Percentiles rank a stretch among this genome's conserved stretches.
Conservation (phyloP, 2,888 invertebrate species). For the Limnephilus auricula region DNA sequence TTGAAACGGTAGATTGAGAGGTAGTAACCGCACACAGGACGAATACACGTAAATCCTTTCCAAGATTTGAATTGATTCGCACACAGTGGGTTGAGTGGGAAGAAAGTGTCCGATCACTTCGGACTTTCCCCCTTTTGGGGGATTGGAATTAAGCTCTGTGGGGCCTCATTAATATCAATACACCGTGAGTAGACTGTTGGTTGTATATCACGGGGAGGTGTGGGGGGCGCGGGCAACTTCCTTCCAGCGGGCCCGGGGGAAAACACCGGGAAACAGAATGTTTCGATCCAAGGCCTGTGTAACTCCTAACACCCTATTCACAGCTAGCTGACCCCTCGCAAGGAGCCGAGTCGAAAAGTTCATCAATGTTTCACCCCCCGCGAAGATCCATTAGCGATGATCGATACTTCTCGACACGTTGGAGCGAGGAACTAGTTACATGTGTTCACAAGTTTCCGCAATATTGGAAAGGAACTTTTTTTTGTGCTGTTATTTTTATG, state of each 20-base stretch:
- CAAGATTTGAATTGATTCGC: conserved; percentile 66
- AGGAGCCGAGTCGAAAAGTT: conserved; percentile 39
- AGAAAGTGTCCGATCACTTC: conserved; percentile 54
- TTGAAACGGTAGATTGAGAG: background rate
- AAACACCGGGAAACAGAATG: conserved; percentile 61
- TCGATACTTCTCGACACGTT: conserved; percentile 7
- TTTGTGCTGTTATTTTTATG: conserved; percentile 13
- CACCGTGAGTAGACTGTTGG: conserved; percentile 53
- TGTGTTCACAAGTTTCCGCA: conserved; percentile 17
- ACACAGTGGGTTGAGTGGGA: conserved; percentile 45
- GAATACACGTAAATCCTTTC: conserved; percentile 64
- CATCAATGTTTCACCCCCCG: background rate
- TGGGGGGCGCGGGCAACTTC: conserved; percentile 7
- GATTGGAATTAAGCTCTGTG: conserved; percentile 61
- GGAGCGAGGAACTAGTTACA: conserved; percentile 5
- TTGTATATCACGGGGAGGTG: conserved; percentile 57
- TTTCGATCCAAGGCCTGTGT: conserved; percentile 53
- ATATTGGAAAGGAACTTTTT: conserved; percentile 18
- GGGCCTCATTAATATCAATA: conserved; percentile 66
- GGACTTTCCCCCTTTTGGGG: conserved; percentile 48
- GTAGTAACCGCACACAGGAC: conserved; percentile 8
- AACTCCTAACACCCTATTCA: conserved; percentile 30
- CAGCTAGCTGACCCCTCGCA: conserved; percentile 27
- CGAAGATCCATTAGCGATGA: conserved; percentile 10
- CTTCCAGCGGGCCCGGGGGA: conserved; percentile 51